Percentiles rank a stretch among this genome's conserved stretches.
phyloP scores from a whole-genome alignment of 2,113 vertebrate genomes.

The Ciconia stormi region DNA sequence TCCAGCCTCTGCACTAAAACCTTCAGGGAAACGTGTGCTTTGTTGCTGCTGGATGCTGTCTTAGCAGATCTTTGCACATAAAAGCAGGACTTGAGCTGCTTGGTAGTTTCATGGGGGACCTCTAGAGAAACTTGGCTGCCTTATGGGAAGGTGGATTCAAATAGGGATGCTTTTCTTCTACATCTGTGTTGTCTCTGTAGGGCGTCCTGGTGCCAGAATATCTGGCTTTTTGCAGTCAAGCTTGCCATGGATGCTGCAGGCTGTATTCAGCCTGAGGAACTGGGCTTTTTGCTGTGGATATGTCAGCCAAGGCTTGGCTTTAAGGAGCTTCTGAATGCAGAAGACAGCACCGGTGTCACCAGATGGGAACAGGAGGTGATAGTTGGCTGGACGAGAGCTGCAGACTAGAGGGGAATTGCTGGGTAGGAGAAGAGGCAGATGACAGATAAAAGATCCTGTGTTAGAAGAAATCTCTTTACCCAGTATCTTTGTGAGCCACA shows the following conservation, averaged over 20 bases:
- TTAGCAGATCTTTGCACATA: not conserved
- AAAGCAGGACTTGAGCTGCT: not conserved
- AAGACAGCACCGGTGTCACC: not conserved
- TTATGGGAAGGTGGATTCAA: not conserved
- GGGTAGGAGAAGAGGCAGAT: not conserved
- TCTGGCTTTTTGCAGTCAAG: not conserved
- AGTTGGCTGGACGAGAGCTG: not conserved
- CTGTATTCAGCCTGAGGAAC: not conserved
- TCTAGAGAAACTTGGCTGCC: not conserved
- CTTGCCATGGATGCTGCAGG: not conserved
- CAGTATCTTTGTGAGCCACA: not conserved
- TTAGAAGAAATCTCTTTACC: not conserved
- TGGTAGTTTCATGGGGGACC: not conserved
- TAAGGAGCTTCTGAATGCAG: not conserved
- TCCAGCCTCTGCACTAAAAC: not conserved
- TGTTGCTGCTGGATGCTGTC: not conserved
- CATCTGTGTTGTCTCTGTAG: not conserved
- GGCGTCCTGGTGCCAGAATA: not conserved
- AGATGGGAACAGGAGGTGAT: not conserved
- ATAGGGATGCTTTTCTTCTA: not conserved
- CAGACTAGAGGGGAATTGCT: not conserved
- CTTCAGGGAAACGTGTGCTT: not conserved
- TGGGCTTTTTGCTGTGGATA: not conserved
- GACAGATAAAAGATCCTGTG: not conserved
- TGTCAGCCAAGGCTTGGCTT: not conserved